phyloP scores from a whole-genome alignment of 2,888 invertebrate species.

The Lumbricus terrestris region DNA sequence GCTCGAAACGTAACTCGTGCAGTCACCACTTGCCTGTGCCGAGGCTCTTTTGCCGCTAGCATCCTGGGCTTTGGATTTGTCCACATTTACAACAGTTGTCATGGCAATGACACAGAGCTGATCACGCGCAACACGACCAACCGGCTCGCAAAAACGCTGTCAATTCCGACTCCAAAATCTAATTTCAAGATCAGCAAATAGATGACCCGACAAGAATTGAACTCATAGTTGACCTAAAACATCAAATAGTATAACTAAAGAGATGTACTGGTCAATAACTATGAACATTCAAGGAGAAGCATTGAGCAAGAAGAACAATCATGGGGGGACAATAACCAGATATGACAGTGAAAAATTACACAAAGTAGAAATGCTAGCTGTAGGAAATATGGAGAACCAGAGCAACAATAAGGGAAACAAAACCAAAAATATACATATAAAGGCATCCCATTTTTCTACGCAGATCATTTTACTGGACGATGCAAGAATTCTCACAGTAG shows the following conservation, averaged over 20 bases:
- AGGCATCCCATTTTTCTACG: too few relatives aligned
- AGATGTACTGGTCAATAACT: too few relatives aligned
- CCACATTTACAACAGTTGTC: conserved; percentile 11
- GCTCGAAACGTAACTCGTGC: neutral
- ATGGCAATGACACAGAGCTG: neutral
- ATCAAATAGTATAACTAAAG: neutral
- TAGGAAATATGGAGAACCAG: too few relatives aligned
- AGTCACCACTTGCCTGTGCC: neutral
- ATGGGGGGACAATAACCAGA: too few relatives aligned
- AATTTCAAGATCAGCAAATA: neutral
- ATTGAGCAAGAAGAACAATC: too few relatives aligned
- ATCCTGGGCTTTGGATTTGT: neutral
- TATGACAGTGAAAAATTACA: too few relatives aligned
- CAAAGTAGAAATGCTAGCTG: too few relatives aligned
- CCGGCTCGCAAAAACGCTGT: neutral
- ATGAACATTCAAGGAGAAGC: neutral
- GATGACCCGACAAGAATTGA: neutral
- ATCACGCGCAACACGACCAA: neutral
- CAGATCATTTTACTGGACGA: too few relatives aligned
- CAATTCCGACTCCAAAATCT: neutral
- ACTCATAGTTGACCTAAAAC: neutral
- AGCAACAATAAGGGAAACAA: too few relatives aligned
- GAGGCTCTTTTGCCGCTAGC: neutral
- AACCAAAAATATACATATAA: too few relatives aligned
- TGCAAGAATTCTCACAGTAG: too few relatives aligned